Evolutionary conservation across 2,113 vertebrate genomes (phyloP).

Genomic region (Origma solitaria): DNA sequence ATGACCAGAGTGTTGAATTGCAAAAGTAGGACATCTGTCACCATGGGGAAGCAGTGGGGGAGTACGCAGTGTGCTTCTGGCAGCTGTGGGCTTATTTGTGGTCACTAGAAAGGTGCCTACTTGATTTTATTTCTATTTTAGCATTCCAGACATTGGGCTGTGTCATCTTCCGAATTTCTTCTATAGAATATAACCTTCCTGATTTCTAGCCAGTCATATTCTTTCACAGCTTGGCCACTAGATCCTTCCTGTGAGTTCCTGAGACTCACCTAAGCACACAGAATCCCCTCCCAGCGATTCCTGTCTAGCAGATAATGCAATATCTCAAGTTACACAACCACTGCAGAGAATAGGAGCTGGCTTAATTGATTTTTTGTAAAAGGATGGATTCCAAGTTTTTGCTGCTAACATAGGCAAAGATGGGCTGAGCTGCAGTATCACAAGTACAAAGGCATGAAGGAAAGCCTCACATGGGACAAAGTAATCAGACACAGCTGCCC

Average conservation of each 20-base stretch:
- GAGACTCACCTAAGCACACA: not conserved
- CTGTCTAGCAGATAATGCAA: not conserved
- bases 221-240: not conserved
- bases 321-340: not conserved
- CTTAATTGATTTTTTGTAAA: not conserved
- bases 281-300: not conserved
- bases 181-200: not conserved
- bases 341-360: not conserved
- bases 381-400: not conserved
- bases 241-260: not conserved
- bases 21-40: constrained; percentile 65
- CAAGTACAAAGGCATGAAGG: not conserved
- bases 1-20: constrained; percentile 27
- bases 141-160: not conserved
- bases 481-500: not conserved
- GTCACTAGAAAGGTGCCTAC: constrained; percentile 37
- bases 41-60: constrained; percentile 36
- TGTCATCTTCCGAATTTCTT: not conserved
- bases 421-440: not conserved
- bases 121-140: not conserved
- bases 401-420: not conserved
- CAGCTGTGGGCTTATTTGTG: constrained; percentile 23
- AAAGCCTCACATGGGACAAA: not conserved
- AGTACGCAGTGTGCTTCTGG: not conserved
- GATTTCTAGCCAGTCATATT: not conserved